Base-by-base conservation (phyloP, 2,797 vertebrate species). In the Cuniculus paca region DNA sequence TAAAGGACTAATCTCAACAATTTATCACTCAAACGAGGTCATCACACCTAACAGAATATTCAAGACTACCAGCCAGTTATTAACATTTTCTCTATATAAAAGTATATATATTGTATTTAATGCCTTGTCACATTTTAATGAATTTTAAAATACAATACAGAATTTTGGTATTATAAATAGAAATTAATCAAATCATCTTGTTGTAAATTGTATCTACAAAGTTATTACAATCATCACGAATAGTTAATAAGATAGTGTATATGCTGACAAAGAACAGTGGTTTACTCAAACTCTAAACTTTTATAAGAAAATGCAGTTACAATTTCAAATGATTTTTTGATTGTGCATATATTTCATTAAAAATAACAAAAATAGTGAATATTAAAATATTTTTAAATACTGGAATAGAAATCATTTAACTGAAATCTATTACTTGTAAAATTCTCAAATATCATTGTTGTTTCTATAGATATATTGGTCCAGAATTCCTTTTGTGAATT, bases 1-100 rank as follows among this genome's bases (percentile, higher is more conserved):
- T 98, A 97, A 92, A 96, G 83, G 91, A 48, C 79, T 97, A 97
- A 98, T 97, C 97, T 95, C 63, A 86, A 95, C 93, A 95, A 97
- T 96, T 96, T 94, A 98, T 98, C 96, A 97, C 75, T 84, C 70
- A 91, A 93, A 96, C 93, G 94, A 97, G 97, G 95, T 95, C 72
- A 97, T 91, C 92, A 89, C 36, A 91, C 48, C 91, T 90, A 95
- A 83, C 50, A 75, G 63, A 93, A 83, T 86, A 77, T 63, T 90
- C 56, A 92, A 95, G 75, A 92, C 17, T 86, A 77, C 4, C 22
- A 79, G 31, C 6, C 36, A 17, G 9, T 87, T 83, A 52, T 20
- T 39, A 94, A 91, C 26, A 75, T 74, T 84, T 85, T 70, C 90
- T 88, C 96, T 88, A 63, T 22, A 39, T 22, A 48, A 84, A 77